Base-by-base conservation (phyloP, 2,888 invertebrate species). In the Drosophila planitibia region DNA sequence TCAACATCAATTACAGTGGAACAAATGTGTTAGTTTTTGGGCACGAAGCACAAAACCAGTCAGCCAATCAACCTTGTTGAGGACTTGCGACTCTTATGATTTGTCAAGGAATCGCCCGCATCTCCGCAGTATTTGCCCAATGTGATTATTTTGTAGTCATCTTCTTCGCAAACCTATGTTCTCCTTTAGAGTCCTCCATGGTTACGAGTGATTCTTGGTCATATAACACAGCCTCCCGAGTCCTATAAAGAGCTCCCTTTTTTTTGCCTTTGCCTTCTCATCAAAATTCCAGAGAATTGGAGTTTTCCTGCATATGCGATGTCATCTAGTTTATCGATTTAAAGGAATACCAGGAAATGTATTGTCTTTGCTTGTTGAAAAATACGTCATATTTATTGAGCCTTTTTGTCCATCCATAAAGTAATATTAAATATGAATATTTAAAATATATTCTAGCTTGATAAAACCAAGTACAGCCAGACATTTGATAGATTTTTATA, bases 1-100 rank as follows among this genome's bases (percentile, higher is more conserved):
- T 68, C 67, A 41, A 44, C 53, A 28, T 37, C 16, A 30, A 41
- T 47, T 37, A 79, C 79, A 74, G 67, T 74, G 67, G 70, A 12
- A 39, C 41, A 64, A 64, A 12, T 12, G 4, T 10, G 44, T 12
- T 22, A 9, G 1, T n/a, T 25, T 37, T 33, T 33, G 19, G 12
- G 41, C 4, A n/a, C n/a, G 12, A 4, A 10, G 22, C 14, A 14
- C 22, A 47, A 1, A 22, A 14, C 14, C 7, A 47, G 7, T 22
- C 14, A 25, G 47, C 14, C 14, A 47, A 47, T 7, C 47, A n/a
- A n/a, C 30, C 30, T 30, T 35, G 35, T 14, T 5, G 35, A 14
- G 14, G 1, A 35, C 19, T 19, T 16, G 14, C 0, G 19, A 9
- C 7, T 5, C 5, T 19, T 39, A 10, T 19, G 9, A 19, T 39